Evolutionary conservation across 2,888 invertebrate species (phyloP), one percentile per base, ranked within the genome.

Genomic region (Poecilobothrus nobilitatus): DNA sequence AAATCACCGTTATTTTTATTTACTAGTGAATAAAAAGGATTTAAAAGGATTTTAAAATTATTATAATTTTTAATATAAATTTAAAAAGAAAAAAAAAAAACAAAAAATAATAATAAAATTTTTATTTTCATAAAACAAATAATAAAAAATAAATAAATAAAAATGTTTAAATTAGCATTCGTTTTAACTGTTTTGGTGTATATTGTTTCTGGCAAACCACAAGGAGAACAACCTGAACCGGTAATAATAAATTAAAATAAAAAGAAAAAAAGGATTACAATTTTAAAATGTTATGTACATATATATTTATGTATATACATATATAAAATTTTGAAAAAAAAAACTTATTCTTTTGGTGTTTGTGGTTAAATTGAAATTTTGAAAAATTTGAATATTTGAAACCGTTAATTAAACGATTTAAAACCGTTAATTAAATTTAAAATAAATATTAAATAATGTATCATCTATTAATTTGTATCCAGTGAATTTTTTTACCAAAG

Each of bases 151-250:
- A 65, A 65, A 27, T 4, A 27, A 27, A 4, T 27, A 27, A 27
- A 27, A 33, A 65, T 76, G 74, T 75, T 72, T 73, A 76, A 77
- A 71, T 71, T 74, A 67, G 70, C 75, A 67, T 73, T 76, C 67
- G 68, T 75, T 64, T 70, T 74, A 68, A 71, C 75, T 70, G 74
- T 73, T 70, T 69, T 74, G 27, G 70, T 71, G 18, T 69, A 65
- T 27, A 44, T 74, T 67, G 27, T 73, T 63, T 70, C 73, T 69
- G 74, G 76, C 70, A 74, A 74, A 70, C 78, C 78, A 69, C 77
- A 78, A 74, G 68, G n/a, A 70, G 76, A 76, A 73, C 73, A 75
- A 72, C 76, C 77, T 37, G 76, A 76, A 72, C 77, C 77, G 78
- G 78, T 78, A 77, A 77, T 69, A 37, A 65, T 5, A 37, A 37